phyloP scores from a whole-genome alignment of 2,113 vertebrate species.

The Poecile atricapillus region DNA sequence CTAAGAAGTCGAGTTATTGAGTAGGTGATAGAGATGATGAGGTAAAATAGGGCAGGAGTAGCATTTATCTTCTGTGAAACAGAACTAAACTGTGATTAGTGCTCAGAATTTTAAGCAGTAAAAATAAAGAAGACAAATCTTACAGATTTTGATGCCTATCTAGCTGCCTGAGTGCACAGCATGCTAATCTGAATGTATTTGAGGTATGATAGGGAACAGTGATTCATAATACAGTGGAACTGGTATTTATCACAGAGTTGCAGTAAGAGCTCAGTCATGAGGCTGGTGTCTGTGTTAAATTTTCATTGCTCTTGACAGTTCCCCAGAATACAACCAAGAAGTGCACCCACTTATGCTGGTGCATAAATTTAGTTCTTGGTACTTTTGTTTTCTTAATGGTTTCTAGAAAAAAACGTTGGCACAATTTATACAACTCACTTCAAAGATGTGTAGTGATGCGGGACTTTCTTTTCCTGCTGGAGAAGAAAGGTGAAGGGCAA shows the following conservation, averaged over 20 bases:
- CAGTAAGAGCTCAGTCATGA: neutral
- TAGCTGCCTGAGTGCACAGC: neutral
- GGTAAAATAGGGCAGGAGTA: neutral
- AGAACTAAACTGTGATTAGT: neutral
- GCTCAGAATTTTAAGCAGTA: neutral
- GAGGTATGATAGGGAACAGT: neutral
- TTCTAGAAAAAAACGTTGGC: neutral
- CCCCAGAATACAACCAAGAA: neutral
- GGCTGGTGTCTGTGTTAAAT: neutral
- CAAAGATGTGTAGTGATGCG: neutral
- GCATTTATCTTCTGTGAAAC: neutral
- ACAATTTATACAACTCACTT: rapidly evolving
- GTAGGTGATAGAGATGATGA: neutral
- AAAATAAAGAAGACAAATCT: neutral
- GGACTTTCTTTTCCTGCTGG: neutral
- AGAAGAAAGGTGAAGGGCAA: neutral
- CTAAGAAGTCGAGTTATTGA: neutral
- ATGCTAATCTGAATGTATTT: neutral
- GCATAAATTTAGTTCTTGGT: neutral
- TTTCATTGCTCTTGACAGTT: neutral
- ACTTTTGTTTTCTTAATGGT: neutral
- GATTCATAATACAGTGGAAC: neutral
- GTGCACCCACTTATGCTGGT: neutral
- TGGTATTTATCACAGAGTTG: neutral
- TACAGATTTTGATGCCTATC: neutral